Base-by-base conservation (phyloP, 2,113 vertebrate species). In the Pardalotus punctatus region DNA sequence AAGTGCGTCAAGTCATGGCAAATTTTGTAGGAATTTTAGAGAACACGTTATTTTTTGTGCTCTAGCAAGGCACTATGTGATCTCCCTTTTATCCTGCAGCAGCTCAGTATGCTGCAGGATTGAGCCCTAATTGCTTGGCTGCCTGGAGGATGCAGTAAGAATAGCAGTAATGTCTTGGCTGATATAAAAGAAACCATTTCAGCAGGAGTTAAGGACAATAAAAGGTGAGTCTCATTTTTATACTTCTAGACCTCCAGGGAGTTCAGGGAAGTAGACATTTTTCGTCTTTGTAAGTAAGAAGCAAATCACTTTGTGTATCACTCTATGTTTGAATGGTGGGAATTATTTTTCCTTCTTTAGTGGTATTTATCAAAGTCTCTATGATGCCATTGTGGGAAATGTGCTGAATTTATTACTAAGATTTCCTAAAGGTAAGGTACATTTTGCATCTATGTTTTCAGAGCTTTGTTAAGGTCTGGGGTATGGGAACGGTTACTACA, bases 81-180 rank as follows among this genome's bases (percentile, higher is more conserved):
- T 2, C 70, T 86, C 14, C 4, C 14, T 73, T 53, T 72, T 40
- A 33, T 27, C 25, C 82, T 74, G 65, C 40, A 85, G 74, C 61
- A 66, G 66, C 62, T 93, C 70, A 90, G 88, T 61, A 54, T 29
- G 56, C 64, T 85, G 72, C 86, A 92, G 90, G 70, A 91, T 77
- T 73, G 83, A 93, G 62, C 86, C 82, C 77, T 93, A 60, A 93
- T 91, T 93, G 56, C 81, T 54, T 57, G 8, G 43, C 80, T 91
- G 58, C 86, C 67, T 83, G 88, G 58, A 96, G 73, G 40, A 57
- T 89, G 95, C 83, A 91, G 76, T 64, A 79, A 72, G 78, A 93
- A 73, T 48, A 92, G 81, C 79, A 91, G 86, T 58, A n/a, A 88
- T 86, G 70, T 61, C 81, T 91, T 88, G 82, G 73, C 73, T 95